phyloP scores from a whole-genome alignment of 2,113 vertebrate genomes.

The Leptobrachium ailaonicum region DNA sequence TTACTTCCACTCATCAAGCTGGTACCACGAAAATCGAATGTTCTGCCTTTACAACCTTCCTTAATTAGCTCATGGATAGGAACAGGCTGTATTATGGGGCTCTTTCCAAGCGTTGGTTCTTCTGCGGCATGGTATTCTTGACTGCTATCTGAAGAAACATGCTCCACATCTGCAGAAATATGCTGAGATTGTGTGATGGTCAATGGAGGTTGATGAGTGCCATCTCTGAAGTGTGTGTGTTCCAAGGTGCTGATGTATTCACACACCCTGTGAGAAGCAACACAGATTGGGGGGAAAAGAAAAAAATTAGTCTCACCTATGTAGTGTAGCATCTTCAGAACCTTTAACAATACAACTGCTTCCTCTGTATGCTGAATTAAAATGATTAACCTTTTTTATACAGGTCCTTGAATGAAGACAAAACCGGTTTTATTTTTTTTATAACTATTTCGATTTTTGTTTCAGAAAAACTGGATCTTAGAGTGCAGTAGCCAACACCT shows the following conservation, averaged over 20 bases:
- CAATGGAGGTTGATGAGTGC: constrained; percentile 74
- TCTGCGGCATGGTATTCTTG: constrained; percentile 66
- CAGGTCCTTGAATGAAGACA: no score
- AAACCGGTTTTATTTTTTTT: no score
- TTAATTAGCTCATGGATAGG: constrained; percentile 91
- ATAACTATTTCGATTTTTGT: no score
- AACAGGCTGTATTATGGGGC: constrained; percentile 80
- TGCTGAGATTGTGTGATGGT: constrained; percentile 83
- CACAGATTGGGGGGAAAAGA: constrained; percentile 7
- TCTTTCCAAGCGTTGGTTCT: constrained; percentile 71
- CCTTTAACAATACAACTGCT: no score
- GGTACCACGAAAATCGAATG: constrained; percentile 79
- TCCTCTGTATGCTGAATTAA: no score
- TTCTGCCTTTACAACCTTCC: constrained; percentile 74
- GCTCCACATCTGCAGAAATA: constrained; percentile 48
- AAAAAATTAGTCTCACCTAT: neutral
- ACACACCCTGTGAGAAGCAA: constrained; percentile 76
- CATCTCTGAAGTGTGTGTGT: constrained; percentile 91
- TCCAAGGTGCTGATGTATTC: constrained; percentile 94
- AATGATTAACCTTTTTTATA: no score
- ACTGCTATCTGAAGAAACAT: constrained; percentile 61
- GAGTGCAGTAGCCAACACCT: no score
- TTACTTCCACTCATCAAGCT: constrained; percentile 81
- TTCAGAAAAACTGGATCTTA: no score
- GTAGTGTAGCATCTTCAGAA: no score